phyloP scores from a whole-genome alignment of 2,113 vertebrate genomes.

The Synodontis membranacea region DNA sequence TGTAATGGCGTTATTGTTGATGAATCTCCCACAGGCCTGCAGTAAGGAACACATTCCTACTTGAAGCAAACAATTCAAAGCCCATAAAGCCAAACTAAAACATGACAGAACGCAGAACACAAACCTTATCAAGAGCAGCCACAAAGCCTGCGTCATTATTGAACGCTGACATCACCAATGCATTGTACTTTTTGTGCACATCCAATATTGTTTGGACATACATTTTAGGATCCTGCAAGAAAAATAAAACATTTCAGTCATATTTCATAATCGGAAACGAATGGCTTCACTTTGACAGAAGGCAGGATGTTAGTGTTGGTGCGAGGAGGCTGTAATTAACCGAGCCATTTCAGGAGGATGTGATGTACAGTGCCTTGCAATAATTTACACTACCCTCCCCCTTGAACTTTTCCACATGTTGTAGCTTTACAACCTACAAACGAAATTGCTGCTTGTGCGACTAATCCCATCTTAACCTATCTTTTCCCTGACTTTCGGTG shows the following conservation, averaged over 20 bases:
- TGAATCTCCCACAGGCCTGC: constrained; percentile 96
- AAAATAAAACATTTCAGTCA: not conserved
- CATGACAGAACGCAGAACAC: not conserved
- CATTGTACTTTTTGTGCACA: constrained; percentile 98
- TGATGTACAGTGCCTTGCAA: not conserved
- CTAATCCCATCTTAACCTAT: not conserved
- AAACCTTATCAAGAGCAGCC: constrained; percentile 93
- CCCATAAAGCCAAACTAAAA: not conserved
- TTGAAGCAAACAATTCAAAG: not conserved
- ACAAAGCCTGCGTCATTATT: constrained; percentile 98
- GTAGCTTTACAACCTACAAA: not conserved
- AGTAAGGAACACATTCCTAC: not conserved
- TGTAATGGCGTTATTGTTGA: constrained; percentile 98
- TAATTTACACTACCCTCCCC: not conserved
- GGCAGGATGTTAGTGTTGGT: not conserved
- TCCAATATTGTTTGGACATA: constrained; percentile 98
- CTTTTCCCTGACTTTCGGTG: not conserved
- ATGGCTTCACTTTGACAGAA: not conserved
- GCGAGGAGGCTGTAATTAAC: not conserved
- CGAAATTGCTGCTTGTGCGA: not conserved
- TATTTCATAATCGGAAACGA: not conserved
- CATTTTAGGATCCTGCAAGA: constrained; percentile 92
- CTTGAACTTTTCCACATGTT: not conserved
- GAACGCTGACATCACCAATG: constrained; percentile 97
- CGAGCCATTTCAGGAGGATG: not conserved